Evolutionary conservation across 2,797 vertebrate genomes (phyloP).

Genomic region (Pempheris klunzingeri): DNA sequence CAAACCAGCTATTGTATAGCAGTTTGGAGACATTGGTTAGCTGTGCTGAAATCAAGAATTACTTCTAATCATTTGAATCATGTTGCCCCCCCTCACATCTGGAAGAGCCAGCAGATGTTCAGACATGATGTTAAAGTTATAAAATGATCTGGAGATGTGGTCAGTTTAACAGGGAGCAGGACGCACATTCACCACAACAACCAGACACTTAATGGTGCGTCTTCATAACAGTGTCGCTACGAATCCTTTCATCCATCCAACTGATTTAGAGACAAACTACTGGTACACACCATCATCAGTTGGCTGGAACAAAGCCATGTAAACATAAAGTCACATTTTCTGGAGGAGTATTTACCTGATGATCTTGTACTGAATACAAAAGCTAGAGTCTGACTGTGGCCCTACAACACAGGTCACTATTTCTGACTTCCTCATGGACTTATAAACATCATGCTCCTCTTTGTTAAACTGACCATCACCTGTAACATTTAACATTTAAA

Average conservation of each 20-base stretch:
- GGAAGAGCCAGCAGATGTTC: slow-evolving; percentile 3
- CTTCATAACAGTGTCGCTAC: neutral
- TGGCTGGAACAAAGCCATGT: slow-evolving; percentile 27
- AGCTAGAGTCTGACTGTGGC: neutral
- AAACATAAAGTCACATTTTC: slow-evolving; percentile 35
- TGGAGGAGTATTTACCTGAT: neutral
- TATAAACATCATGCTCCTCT: slow-evolving; percentile 40
- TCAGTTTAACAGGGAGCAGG: slow-evolving; percentile 22
- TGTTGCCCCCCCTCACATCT: neutral
- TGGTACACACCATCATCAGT: neutral
- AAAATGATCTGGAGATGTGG: slow-evolving; percentile 9
- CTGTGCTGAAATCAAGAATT: slow-evolving; percentile 20
- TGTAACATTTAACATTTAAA: slow-evolving; percentile 15
- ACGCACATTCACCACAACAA: neutral
- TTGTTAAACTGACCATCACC: slow-evolving; percentile 28
- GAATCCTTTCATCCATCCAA: slow-evolving; percentile 12
- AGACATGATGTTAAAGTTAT: neutral
- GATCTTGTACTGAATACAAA: neutral
- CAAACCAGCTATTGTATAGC: slow-evolving; percentile 37
- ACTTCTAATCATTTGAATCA: slow-evolving; percentile 28
- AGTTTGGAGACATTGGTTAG: slow-evolving; percentile 33
- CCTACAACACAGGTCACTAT: neutral
- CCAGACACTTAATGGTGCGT: neutral
- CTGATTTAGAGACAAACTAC: slow-evolving; percentile 6
- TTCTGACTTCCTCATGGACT: slow-evolving; percentile 15